Evolutionary conservation across 92 coral and sea anemone species (phyloP), one percentile per base, ranked within the genome.

Genomic region (Epizoanthus scotinus): DNA sequence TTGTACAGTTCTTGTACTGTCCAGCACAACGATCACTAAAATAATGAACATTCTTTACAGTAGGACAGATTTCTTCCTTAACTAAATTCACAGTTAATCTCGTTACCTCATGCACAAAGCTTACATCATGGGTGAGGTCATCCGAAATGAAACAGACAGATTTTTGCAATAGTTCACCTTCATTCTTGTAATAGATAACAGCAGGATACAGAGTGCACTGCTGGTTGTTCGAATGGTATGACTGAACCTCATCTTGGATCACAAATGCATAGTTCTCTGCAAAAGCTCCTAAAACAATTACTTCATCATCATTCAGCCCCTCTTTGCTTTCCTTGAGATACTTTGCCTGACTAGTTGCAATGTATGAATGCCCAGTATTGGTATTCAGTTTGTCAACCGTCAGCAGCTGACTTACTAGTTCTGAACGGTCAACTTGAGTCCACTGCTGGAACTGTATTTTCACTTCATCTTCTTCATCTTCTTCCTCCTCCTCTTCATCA

Each of bases 271-370:
- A 83, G 42, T 83, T 74, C 52, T 84, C 87, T 22, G 87, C 87
- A 84, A 84, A 74, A 63, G 74, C 87, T 50, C 77, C 87, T 54
- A 84, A 73, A 83, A 73, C 86, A 72, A 83, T 83, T 74, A 84
- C 87, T 68, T 84, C 78, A 75, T 75, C 65, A 22, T 84, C 83
- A 65, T 75, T 59, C 80, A 75, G 69, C 66, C 75, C 87, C 28
- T 84, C 83, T 67, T 84, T 84, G 66, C 87, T 63, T 55, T 81
- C 68, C 81, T 83, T 83, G 38, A 83, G 82, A 73, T 83, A 83
- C 86, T 52, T 83, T 83, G 86, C 82, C 42, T 83, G 86, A 27
- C 81, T 71, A 70, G 57, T 82, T 50, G 86, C 80, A 82, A 82
- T 71, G 79, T 82, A 82, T 55, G 86, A 82, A 71, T 82, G 86